Conservation (phyloP, 1,140 invertebrate species). For the Formica selysi region DNA sequence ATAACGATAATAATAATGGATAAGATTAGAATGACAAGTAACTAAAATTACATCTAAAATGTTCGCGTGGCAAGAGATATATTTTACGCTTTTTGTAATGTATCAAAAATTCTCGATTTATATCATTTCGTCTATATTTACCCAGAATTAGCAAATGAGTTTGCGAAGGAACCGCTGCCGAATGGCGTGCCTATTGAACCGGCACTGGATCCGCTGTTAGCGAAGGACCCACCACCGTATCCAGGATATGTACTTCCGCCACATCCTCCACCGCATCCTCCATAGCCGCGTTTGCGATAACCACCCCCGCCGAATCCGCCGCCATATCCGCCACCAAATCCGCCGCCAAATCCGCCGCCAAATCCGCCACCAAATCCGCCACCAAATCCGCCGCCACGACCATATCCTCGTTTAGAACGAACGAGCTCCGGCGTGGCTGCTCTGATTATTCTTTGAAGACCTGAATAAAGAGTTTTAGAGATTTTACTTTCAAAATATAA, state of each 20-base stretch:
- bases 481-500: not conserved
- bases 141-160: constrained; percentile 62
- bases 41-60: not conserved
- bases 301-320: not conserved
- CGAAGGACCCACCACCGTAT: constrained; percentile 14
- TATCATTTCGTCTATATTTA: constrained; percentile 42
- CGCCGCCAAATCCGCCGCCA: not conserved
- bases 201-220: constrained; percentile 63
- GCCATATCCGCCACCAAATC: not conserved
- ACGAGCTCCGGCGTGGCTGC: constrained; percentile 41
- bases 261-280: constrained; percentile 28
- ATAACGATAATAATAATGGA: not conserved
- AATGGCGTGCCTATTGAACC: constrained; percentile 69
- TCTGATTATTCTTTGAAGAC: constrained; percentile 26
- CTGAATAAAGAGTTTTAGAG: constrained; percentile 8
- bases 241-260: not conserved
- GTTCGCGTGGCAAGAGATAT: too few species aligned
- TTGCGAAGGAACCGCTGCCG: constrained; percentile 64
- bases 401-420: constrained; percentile 32
- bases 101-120: not conserved
- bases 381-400: constrained; percentile 19
- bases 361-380: not conserved
- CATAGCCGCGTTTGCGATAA: constrained; percentile 13
- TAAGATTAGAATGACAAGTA: not conserved
- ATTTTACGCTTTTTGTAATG: not conserved